Evolutionary conservation across 2,888 invertebrate species (phyloP).

Genomic region (Leptopilina syphax): DNA sequence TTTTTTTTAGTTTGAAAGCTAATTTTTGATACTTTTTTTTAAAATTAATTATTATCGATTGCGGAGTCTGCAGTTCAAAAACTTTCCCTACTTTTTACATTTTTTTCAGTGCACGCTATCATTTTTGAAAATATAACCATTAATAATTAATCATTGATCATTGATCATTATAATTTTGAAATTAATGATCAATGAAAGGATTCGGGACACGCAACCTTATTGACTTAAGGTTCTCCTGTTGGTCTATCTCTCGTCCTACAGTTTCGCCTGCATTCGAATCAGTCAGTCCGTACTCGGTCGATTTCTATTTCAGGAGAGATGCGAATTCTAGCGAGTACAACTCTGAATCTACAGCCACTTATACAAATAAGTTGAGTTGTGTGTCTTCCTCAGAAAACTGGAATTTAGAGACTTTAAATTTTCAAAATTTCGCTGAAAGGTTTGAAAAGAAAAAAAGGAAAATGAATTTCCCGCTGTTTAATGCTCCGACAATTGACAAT

Average conservation of each 20-base stretch:
- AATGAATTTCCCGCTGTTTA: neutral
- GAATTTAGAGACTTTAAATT: neutral
- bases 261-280: slow-evolving; percentile 38
- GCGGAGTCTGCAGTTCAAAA: too few relatives aligned
- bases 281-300: slow-evolving; percentile 25
- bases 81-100: too few relatives aligned
- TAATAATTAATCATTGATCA: too few relatives aligned
- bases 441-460: neutral
- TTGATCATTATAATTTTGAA: neutral
- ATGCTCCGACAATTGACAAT: neutral
- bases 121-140: too few relatives aligned
- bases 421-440: neutral
- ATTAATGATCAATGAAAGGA: neutral
- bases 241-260: slow-evolving; percentile 1
- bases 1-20: too few relatives aligned
- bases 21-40: too few relatives aligned
- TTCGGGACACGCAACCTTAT: slow-evolving; percentile 22
- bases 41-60: too few relatives aligned
- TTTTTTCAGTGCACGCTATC: too few relatives aligned
- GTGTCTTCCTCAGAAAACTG: slow-evolving; percentile 22
- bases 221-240: slow-evolving; percentile 27
- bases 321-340: slow-evolving; percentile 46
- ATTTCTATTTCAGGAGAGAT: slow-evolving; percentile 50
- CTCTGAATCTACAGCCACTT: slow-evolving; percentile 16
- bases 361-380: neutral